A percentile compares a stretch with the other conserved stretches of the same genome.
Conservation (phyloP, 2,888 invertebrate genomes). For the Caenorhabditis sp. region DNA sequence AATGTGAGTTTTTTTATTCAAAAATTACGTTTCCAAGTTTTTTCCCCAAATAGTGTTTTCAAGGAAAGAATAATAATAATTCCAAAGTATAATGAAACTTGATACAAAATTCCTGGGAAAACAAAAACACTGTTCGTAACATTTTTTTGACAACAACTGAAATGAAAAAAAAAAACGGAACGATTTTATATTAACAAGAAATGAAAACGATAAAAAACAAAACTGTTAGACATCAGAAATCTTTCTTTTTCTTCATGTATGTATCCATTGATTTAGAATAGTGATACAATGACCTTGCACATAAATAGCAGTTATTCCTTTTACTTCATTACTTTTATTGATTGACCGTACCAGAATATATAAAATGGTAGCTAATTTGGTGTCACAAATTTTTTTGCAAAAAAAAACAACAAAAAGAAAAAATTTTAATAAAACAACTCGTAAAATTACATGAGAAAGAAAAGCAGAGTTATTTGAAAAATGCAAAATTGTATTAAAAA, state of each 20-base stretch:
- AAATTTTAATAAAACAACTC: not conserved
- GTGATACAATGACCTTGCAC: not conserved
- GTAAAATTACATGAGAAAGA: not conserved
- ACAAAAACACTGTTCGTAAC: too few species aligned
- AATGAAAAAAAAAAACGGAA: not conserved
- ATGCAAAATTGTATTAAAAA: constrained; percentile 9
- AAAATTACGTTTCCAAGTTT: too few species aligned
- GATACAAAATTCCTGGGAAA: too few species aligned
- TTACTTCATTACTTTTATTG: not conserved
- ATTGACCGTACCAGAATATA: not conserved
- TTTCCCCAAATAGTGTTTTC: too few species aligned
- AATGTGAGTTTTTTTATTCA: too few species aligned
- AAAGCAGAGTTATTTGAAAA: constrained; percentile 4
- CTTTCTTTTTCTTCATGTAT: not conserved
- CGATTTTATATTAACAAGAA: not conserved
- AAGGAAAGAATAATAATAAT: too few species aligned
- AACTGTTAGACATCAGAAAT: not conserved
- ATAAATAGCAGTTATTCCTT: not conserved
- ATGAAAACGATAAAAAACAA: not conserved
- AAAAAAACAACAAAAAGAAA: not conserved
- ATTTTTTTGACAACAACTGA: too few species aligned
- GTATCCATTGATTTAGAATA: too few species aligned
- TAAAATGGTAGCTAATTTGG: not conserved
- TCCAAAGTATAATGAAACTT: too few species aligned
- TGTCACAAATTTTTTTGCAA: not conserved